These are phyloP conservation scores for Myotis planiceps DNA, from an alignment of 2,797 vertebrate genomes.

Conservation along the genomic window DNA sequence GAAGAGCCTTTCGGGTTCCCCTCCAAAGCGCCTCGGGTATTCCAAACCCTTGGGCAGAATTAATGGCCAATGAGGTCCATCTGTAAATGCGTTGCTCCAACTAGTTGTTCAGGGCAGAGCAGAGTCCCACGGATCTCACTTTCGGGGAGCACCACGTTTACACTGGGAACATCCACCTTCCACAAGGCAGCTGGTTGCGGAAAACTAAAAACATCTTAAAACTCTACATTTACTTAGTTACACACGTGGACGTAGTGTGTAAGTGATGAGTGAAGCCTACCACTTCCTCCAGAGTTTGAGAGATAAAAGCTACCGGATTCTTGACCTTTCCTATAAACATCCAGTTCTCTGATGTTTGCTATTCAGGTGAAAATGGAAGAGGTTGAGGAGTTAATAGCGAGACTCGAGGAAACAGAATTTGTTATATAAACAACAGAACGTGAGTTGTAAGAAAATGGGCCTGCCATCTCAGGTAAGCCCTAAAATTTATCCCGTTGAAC, in stretches of 20 bases:
- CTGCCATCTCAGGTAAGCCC: neutral
- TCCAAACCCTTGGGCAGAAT: neutral
- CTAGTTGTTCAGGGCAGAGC: neutral
- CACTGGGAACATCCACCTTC: neutral
- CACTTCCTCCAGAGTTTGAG: neutral
- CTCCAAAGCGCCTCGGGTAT: rapidly evolving
- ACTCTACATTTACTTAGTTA: neutral
- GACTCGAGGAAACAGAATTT: neutral
- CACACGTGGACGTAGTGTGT: neutral
- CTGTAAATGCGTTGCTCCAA: neutral
- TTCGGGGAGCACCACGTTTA: neutral
- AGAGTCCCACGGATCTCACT: neutral
- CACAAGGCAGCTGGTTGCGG: neutral
- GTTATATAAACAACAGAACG: constrained; percentile 22
- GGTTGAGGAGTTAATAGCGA: neutral
- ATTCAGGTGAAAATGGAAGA: neutral
- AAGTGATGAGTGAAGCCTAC: neutral
- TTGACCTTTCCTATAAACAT: neutral
- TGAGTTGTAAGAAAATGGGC: neutral
- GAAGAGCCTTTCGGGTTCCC: neutral
- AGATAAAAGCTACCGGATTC: neutral
- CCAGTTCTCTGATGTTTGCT: neutral
- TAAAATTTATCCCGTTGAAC: neutral
- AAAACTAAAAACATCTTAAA: neutral
- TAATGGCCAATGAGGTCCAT: rapidly evolving